phyloP scores from a whole-genome alignment of 2,888 invertebrate genomes.

The Caenorhabditis imperialis region DNA sequence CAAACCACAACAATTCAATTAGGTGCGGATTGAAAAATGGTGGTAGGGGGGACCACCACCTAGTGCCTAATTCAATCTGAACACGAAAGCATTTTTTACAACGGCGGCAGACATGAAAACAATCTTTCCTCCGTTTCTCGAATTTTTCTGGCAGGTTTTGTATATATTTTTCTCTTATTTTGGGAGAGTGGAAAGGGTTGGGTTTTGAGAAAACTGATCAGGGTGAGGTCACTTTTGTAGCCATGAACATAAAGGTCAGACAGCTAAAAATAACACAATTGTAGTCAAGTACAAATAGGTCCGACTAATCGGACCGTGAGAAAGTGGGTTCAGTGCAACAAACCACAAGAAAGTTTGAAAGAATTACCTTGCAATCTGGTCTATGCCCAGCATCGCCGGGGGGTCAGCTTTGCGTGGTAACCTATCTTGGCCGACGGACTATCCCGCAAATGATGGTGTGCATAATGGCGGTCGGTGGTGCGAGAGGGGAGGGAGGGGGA shows the following conservation, averaged over 20 bases:
- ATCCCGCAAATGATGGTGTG: constrained; percentile 50
- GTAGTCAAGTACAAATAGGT: background rate
- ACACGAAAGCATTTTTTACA: constrained; percentile 7
- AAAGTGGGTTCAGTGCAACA: constrained; percentile 1
- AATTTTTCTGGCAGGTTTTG: no score
- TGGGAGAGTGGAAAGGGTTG: no score
- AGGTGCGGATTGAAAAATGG: background rate
- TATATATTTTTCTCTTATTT: no score
- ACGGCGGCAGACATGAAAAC: constrained; percentile 3
- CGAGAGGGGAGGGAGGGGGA: constrained; percentile 18
- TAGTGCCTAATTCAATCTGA: constrained; percentile 19
- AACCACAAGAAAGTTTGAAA: constrained; percentile 7
- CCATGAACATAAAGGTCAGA: no score
- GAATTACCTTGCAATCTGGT: constrained; percentile 76
- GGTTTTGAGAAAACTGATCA: no score
- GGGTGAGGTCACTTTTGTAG: no score
- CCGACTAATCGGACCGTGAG: constrained; percentile 13
- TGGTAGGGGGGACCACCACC: constrained; percentile 5
- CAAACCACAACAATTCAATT: constrained; percentile 10
- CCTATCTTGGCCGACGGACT: constrained; percentile 55
- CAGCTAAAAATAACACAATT: constrained; percentile 2
- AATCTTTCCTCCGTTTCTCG: no score
- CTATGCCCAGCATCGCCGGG: constrained; percentile 73
- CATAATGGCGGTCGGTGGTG: constrained; percentile 38
- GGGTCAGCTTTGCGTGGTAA: constrained; percentile 35